Evolutionary conservation across 2,113 vertebrate genomes (phyloP).

Genomic region (Pelusios castaneus): DNA sequence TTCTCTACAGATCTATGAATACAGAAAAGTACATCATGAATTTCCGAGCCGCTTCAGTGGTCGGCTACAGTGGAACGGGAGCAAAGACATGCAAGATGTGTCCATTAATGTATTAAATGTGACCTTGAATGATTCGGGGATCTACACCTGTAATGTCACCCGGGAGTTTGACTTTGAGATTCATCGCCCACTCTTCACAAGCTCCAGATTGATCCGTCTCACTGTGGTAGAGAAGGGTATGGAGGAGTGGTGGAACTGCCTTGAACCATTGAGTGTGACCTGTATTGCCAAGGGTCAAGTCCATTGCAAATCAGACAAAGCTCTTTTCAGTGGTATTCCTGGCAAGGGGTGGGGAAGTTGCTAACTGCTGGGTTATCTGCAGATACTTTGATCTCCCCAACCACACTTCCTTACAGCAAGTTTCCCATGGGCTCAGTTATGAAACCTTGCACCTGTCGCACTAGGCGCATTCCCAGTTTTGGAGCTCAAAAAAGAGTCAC

Average conservation of each 20-base stretch:
- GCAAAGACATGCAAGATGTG: slow-evolving; percentile 93
- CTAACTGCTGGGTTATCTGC: background rate
- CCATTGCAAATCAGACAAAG: background rate
- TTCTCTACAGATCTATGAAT: slow-evolving; percentile 84
- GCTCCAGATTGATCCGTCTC: slow-evolving; percentile 80
- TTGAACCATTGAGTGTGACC: background rate
- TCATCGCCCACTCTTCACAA: slow-evolving; percentile 78
- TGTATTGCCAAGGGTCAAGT: rapidly evolving
- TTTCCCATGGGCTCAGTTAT: rapidly evolving
- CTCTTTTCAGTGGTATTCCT: rapidly evolving
- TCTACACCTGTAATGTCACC: slow-evolving; percentile 86
- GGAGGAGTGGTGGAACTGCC: background rate
- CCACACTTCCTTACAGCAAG: background rate
- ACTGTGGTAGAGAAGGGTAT: slow-evolving; percentile 88
- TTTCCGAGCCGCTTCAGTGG: slow-evolving; percentile 80
- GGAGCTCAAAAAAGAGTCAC: background rate
- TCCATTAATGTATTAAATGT: slow-evolving; percentile 89
- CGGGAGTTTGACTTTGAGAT: slow-evolving; percentile 88
- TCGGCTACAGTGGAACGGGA: slow-evolving; percentile 90
- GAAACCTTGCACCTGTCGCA: rapidly evolving
- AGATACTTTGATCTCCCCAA: background rate
- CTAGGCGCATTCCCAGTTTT: rapidly evolving
- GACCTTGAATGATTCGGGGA: slow-evolving; percentile 85
- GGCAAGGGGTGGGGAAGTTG: background rate
- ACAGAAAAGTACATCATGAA: slow-evolving; percentile 67